Evolutionary conservation across 53 echinoderm and acorn worm genomes (phyloP).

Genomic region (Apostichopus leukothele): DNA sequence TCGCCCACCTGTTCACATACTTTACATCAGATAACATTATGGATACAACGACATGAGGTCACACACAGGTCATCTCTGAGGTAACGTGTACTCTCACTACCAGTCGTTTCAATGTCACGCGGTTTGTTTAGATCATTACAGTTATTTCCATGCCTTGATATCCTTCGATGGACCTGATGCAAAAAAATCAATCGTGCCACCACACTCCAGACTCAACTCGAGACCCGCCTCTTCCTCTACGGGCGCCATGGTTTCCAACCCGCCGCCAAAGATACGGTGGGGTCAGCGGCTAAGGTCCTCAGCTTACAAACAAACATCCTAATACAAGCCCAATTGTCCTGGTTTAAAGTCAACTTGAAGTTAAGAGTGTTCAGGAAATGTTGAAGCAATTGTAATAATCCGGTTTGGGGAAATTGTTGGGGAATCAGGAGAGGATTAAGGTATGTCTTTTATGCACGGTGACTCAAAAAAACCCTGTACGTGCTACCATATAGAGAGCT

Average conservation of each 20-base stretch:
- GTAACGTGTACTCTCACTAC: slow-evolving; percentile 19
- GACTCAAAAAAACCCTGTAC: slow-evolving; percentile 21
- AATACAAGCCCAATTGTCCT: slow-evolving; percentile 45
- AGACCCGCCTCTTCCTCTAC: slow-evolving; percentile 32
- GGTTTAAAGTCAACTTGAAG: slow-evolving; percentile 35
- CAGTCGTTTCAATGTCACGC: background rate
- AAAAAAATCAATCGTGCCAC: slow-evolving; percentile 20
- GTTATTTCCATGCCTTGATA: background rate
- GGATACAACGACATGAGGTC: slow-evolving; percentile 1
- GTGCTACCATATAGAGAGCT: background rate
- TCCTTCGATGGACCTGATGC: slow-evolving; percentile 18
- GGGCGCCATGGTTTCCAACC: slow-evolving; percentile 29
- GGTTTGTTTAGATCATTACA: background rate
- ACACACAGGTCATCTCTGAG: slow-evolving; percentile 6
- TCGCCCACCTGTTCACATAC: background rate
- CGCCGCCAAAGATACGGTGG: slow-evolving; percentile 38
- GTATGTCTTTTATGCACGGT: slow-evolving; percentile 10
- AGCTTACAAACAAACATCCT: slow-evolving; percentile 39
- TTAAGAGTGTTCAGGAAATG: slow-evolving; percentile 34
- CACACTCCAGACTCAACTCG: slow-evolving; percentile 11
- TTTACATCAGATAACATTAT: background rate
- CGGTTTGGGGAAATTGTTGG: slow-evolving; percentile 38
- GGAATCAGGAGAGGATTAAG: slow-evolving; percentile 10
- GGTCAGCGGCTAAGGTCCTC: slow-evolving; percentile 37
- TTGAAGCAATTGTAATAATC: slow-evolving; percentile 20